These are phyloP conservation scores for Norana najaformis DNA, from an alignment of 2,888 invertebrate species.

Conservation along the genomic window DNA sequence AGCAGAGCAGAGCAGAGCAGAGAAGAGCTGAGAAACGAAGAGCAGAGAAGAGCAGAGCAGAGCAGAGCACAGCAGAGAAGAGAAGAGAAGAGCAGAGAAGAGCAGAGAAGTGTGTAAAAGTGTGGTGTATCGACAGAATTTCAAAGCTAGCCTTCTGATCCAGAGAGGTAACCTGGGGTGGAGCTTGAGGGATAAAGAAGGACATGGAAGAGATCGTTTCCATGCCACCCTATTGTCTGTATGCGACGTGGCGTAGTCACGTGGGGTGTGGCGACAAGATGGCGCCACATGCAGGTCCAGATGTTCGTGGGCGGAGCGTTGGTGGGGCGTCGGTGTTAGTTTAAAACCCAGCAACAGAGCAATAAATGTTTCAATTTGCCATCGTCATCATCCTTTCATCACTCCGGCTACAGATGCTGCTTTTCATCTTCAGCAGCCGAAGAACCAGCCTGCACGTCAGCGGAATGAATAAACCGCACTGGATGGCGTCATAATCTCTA, in stretches of 20 bases:
- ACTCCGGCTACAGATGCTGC: background rate
- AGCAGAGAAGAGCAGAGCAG: too few species aligned
- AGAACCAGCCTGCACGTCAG: background rate
- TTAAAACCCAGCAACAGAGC: conserved; percentile 13
- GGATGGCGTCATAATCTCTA: background rate
- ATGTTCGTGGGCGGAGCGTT: background rate
- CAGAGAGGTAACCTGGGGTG: too few species aligned
- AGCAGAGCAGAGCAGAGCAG: too few species aligned
- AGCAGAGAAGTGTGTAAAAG: too few species aligned
- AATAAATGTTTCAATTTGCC: conserved; percentile 7
- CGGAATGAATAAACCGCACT: background rate
- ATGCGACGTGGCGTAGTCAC: background rate
- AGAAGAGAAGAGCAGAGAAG: too few species aligned
- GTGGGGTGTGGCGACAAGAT: background rate
- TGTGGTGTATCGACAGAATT: too few species aligned
- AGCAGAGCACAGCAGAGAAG: too few species aligned
- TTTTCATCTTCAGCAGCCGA: background rate
- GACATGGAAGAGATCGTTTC: too few species aligned
- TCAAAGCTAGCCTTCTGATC: too few species aligned
- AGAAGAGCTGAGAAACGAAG: too few species aligned
- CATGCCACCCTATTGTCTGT: too few species aligned
- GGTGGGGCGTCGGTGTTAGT: background rate
- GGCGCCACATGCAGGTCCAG: background rate
- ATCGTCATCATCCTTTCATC: background rate
- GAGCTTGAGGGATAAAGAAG: too few species aligned